phyloP scores from a whole-genome alignment of 2,797 vertebrate genomes.

The Bucorvus abyssinicus region DNA sequence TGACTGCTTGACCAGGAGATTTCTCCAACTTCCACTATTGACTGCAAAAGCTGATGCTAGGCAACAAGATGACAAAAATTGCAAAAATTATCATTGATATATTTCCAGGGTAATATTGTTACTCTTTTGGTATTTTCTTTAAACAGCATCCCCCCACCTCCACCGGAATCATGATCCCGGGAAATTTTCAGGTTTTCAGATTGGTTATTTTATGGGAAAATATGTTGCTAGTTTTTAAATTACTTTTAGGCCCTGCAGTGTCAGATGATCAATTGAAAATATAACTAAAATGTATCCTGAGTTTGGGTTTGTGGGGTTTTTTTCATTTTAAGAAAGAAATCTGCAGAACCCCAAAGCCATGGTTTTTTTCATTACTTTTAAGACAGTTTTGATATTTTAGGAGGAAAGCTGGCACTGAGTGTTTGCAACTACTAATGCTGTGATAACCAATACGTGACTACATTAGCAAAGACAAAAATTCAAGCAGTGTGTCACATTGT shows the following conservation, averaged over 20 bases:
- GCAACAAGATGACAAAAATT: not conserved
- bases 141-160: rapidly evolving
- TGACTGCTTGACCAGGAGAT: not conserved
- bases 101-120: not conserved
- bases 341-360: not conserved
- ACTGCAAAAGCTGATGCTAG: not conserved
- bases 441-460: not conserved
- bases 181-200: not conserved
- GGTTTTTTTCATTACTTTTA: not conserved
- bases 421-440: not conserved
- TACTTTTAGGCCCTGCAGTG: not conserved
- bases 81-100: not conserved
- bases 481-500: not conserved
- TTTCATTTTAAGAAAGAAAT: not conserved
- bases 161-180: not conserved
- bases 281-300: not conserved
- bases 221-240: not conserved
- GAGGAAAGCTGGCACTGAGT: not conserved
- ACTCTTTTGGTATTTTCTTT: not conserved
- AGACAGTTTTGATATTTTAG: not conserved
- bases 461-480: not conserved
- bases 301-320: not conserved
- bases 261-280: not conserved
- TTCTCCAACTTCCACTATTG: not conserved
- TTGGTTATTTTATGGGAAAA: not conserved